These are phyloP conservation scores for Ophioninae sp. DNA, from an alignment of 2,888 invertebrate genomes.

Conservation along the genomic window DNA sequence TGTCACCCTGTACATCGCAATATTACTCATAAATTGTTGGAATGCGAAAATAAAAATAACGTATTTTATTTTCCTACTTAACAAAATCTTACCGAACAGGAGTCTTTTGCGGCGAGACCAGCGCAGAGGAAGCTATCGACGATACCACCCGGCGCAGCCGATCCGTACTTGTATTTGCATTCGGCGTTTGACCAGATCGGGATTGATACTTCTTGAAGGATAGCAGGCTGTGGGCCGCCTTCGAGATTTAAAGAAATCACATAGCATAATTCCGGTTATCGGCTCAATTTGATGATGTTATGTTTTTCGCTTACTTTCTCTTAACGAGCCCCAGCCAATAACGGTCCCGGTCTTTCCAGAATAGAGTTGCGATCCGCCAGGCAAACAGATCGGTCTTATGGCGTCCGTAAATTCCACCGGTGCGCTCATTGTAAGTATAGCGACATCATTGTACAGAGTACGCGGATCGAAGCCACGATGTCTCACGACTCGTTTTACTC, in stretches of 20 bases:
- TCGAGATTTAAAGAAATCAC: slow-evolving; percentile 59
- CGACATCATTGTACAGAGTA: slow-evolving; percentile 93
- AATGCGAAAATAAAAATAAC: not conserved
- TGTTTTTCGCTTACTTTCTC: slow-evolving; percentile 84
- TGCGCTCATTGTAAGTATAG: slow-evolving; percentile 89
- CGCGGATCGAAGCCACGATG: slow-evolving; percentile 92
- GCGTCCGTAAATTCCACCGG: slow-evolving; percentile 88
- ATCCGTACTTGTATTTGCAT: slow-evolving; percentile 90
- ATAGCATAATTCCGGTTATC: not conserved
- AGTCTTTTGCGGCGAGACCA: slow-evolving; percentile 91
- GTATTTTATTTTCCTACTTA: not conserved
- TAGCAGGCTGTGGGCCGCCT: slow-evolving; percentile 92
- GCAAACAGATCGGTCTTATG: slow-evolving; percentile 91
- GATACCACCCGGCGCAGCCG: slow-evolving; percentile 94
- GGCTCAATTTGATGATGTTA: slow-evolving; percentile 5
- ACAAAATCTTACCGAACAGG: slow-evolving; percentile 87
- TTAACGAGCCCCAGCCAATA: slow-evolving; percentile 93
- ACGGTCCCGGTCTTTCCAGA: slow-evolving; percentile 89
- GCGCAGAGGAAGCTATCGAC: slow-evolving; percentile 94
- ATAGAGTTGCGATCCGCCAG: slow-evolving; percentile 84
- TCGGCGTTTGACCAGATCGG: slow-evolving; percentile 91
- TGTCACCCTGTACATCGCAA: slow-evolving; percentile 87
- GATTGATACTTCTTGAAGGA: slow-evolving; percentile 91
- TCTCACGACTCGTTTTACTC: slow-evolving; percentile 91
- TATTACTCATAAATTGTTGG: not conserved